Evolutionary conservation across 2,113 vertebrate genomes (phyloP), one percentile per base, ranked within the genome.

Genomic region (Callospermophilus lateralis): DNA sequence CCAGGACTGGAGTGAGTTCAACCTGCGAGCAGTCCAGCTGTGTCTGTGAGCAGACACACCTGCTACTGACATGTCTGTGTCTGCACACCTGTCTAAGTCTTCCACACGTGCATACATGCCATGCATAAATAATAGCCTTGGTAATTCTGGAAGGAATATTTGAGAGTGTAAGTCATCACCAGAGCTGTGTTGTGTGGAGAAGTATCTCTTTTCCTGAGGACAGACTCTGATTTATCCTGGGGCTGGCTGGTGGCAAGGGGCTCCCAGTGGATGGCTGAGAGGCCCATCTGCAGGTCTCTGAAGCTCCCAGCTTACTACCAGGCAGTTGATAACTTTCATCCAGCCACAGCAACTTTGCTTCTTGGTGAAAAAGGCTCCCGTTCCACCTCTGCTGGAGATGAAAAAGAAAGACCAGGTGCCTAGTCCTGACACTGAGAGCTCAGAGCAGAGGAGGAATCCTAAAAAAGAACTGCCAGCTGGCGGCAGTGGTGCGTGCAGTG

Each of bases 21-120:
- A 19, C 5, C 9, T 32, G 37, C 45, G 2, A 58, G 1, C 2
- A 55, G 78, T 26, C 30, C 17, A 53, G 26, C 37, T 19, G 20
- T 13, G 37, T 26, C 2, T 42, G 22, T 48, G 16, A 4, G 45
- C 22, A 63, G 13, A 65, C 51, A 12, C 1, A 9, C 32, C 70
- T 1, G 4, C 4, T 7, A 63, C 51, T 8, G 17, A 19, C 2
- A 45, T 7, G 45, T 45, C 61, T 12, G 13, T 0, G 19, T 67
- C 58, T 37, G 28, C 1, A 55, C 30, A 1, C 6, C 3, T 32
- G 48, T 74, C 6, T 10, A 9, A 20, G 80, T 48, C 4, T 5
- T 16, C 12, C 42, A 37, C 15, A 8, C 0, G 11, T 26, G 39
- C 30, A 11, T 30, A 39, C 7, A 9, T 11, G 5, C 17, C 42